Conservation (phyloP, 2,797 vertebrate genomes). For the Parambassis ranga region DNA sequence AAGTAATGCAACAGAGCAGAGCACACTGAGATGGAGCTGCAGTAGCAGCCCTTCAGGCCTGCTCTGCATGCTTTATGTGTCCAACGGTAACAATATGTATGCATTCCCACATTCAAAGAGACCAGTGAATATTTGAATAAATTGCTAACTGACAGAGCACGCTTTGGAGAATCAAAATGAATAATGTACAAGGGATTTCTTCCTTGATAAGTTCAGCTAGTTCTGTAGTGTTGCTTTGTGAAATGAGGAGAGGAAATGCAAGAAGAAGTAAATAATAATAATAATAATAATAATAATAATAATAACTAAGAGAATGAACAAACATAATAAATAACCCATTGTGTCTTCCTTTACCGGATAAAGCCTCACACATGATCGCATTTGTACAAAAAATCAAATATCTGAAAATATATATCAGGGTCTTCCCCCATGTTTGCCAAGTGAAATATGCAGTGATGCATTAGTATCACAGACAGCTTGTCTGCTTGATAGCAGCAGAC, state of each 20-base stretch:
- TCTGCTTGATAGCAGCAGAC: slow-evolving; percentile 55
- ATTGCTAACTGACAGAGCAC: slow-evolving; percentile 62
- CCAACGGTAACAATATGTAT: slow-evolving; percentile 53
- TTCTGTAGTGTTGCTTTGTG: slow-evolving; percentile 15
- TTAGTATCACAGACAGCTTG: slow-evolving; percentile 57
- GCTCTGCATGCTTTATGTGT: slow-evolving; percentile 59
- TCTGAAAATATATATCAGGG: not conserved
- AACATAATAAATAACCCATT: slow-evolving; percentile 1
- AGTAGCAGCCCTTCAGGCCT: slow-evolving; percentile 29
- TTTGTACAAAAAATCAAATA: slow-evolving; percentile 6
- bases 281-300: not conserved
- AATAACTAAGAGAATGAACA: slow-evolving; percentile 4
- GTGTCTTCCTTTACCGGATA: not conserved
- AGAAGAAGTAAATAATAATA: not conserved
- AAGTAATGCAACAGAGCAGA: slow-evolving; percentile 34
- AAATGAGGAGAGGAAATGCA: slow-evolving; percentile 22
- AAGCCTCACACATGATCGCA: not conserved
- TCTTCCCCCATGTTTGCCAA: not conserved
- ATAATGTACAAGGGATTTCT: slow-evolving; percentile 60
- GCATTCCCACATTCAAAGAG: slow-evolving; percentile 70
- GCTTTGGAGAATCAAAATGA: slow-evolving; percentile 65
- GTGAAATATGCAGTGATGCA: slow-evolving; percentile 33
- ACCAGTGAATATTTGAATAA: slow-evolving; percentile 72
- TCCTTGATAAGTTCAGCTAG: slow-evolving; percentile 54
- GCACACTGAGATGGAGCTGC: slow-evolving; percentile 45